Evolutionary conservation across 2,113 vertebrate species (phyloP).

Genomic region (Oncorhynchus masou): DNA sequence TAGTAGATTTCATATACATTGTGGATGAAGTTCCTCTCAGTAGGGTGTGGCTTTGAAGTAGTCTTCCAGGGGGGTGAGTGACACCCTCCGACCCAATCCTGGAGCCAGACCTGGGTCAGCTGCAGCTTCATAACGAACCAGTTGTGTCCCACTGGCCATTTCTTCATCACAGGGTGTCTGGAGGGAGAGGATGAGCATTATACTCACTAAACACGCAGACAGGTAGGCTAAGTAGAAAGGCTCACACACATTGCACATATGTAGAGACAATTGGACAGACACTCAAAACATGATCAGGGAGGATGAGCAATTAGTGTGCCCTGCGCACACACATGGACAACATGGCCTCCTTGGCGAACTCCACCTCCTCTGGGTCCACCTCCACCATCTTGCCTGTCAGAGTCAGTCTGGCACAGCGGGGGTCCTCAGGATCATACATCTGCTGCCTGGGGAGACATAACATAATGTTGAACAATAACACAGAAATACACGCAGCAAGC

Average conservation of each 20-base stretch:
- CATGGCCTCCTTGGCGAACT: slow-evolving; percentile 84
- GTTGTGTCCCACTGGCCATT: slow-evolving; percentile 72
- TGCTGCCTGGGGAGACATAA: slow-evolving; percentile 76
- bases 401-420: slow-evolving; percentile 81
- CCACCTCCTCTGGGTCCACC: slow-evolving; percentile 77
- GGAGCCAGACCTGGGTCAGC: slow-evolving; percentile 71
- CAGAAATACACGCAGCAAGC: not conserved
- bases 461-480: not conserved
- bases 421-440: slow-evolving; percentile 81
- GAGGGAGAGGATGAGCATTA: not conserved
- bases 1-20: not conserved
- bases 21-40: slow-evolving; percentile 34
- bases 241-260: not conserved
- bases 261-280: not conserved
- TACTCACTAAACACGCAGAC: not conserved
- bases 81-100: slow-evolving; percentile 68
- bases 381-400: slow-evolving; percentile 82
- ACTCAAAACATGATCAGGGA: not conserved
- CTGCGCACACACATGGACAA: slow-evolving; percentile 60
- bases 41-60: slow-evolving; percentile 73
- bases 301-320: not conserved
- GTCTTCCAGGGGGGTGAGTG: slow-evolving; percentile 65
- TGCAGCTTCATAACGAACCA: slow-evolving; percentile 79
- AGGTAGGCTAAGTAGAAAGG: not conserved
- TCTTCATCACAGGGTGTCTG: slow-evolving; percentile 74